Base-by-base conservation (phyloP, 1,140 invertebrate species). In the Zaprionus vittiger region DNA sequence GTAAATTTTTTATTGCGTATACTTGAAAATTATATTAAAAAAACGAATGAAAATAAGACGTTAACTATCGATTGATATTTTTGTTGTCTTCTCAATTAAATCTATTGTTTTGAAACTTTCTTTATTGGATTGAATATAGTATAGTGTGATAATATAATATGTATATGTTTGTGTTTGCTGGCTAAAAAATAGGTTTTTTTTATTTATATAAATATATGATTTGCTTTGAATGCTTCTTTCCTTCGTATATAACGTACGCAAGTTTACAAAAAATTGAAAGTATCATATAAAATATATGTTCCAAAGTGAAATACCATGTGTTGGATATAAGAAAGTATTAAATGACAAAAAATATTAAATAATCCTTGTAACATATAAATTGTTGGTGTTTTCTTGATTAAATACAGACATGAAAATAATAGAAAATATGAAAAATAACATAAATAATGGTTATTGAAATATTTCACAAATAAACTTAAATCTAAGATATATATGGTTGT, bases 51-150 rank as follows among this genome's bases (percentile, higher is more conserved):
- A 73, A 81, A 72, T 65, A 62, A 86, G 71, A 76, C n/a, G 44
- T 31, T 55, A 71, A 52, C 34, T 47, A 17, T 55, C 37, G 20
- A 65, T 63, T 81, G 38, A 20, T 73, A 49, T 47, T 47, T 15
- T 69, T 54, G 24, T 59, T 64, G 66, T 73, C 7, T 17, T 37
- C 52, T 41, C 22, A 73, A 5, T 78, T 59, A 44, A 84, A 84
- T 87, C 84, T 89, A 89, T 89, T 87, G 81, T 54, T 79, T 83
- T 80, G 44, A 80, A 82, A 41, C 37, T 78, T 75, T 89, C 73
- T 87, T 81, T 65, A 81, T 78, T 73, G 55, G 28, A 60, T 68
- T 68, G 59, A 69, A 77, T 80, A 80, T 60, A 62, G 71, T 41
- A 69, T 70, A 57, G 31, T 76, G 60, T 65, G 61, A 12, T 63